Percentiles rank a stretch among this genome's conserved stretches.
phyloP scores from a whole-genome alignment of 2,113 vertebrate genomes.

The Halichoeres trimaculatus region DNA sequence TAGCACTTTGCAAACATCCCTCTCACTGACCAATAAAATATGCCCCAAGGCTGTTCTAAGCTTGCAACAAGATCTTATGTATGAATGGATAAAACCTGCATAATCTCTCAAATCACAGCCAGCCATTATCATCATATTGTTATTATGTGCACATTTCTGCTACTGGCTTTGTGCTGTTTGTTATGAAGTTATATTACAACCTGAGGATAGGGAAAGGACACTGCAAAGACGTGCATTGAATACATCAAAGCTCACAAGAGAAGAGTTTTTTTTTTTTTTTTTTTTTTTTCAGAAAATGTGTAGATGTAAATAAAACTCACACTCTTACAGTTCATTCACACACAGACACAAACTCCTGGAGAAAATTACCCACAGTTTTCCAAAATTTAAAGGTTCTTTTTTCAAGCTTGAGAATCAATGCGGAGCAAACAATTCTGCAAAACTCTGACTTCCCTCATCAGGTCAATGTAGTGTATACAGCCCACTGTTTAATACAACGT shows the following conservation, averaged over 20 bases:
- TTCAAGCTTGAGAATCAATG: not conserved
- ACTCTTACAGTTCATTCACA: constrained; percentile 9
- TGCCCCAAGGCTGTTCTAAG: constrained; percentile 60
- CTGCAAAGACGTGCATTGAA: constrained; percentile 45
- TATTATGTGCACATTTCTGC: constrained; percentile 58
- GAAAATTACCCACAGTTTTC: constrained; percentile 2
- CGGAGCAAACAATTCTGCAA: constrained; percentile 9
- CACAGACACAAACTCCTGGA: not conserved
- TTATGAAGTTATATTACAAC: constrained; percentile 72
- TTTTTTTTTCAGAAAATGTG: constrained; percentile 15
- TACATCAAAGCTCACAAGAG: constrained; percentile 36
- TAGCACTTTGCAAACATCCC: constrained; percentile 58
- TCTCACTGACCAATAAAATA: constrained; percentile 71
- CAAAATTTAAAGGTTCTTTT: constrained; percentile 3
- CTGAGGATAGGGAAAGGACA: constrained; percentile 56
- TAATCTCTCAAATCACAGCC: constrained; percentile 64
- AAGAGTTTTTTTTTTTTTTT: not conserved
- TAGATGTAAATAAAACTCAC: not conserved
- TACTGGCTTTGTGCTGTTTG: constrained; percentile 60
- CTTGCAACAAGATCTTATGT: constrained; percentile 52
- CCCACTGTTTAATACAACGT: not conserved
- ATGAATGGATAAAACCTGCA: constrained; percentile 62
- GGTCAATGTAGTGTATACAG: not conserved
- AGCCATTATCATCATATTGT: constrained; percentile 64
- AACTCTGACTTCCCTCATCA: not conserved